Conservation (phyloP, 2,113 vertebrate species). For the Perca fluviatilis region DNA sequence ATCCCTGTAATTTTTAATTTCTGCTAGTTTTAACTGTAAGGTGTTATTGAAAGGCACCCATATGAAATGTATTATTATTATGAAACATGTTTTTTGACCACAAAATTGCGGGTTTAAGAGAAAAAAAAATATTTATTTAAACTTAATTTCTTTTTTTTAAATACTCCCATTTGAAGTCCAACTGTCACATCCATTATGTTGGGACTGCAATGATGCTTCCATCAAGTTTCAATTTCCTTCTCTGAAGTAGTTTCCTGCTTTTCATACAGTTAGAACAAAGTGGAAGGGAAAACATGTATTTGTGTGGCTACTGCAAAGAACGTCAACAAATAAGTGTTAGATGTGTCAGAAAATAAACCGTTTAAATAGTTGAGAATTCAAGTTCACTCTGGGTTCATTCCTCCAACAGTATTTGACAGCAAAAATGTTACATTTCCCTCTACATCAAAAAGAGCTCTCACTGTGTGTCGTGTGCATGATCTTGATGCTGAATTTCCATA, state of each 20-base stretch:
- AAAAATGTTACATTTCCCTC: constrained; percentile 15
- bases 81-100: too few species aligned
- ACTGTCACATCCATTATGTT: neutral
- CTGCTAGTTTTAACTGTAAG: too few species aligned
- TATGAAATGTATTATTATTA: too few species aligned
- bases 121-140: too few species aligned
- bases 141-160: too few species aligned
- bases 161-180: neutral
- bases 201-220: neutral
- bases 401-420: neutral
- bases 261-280: neutral
- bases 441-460: neutral
- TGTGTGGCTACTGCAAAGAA: neutral
- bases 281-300: neutral
- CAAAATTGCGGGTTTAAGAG: too few species aligned
- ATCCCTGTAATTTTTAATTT: neutral
- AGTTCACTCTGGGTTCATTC: neutral
- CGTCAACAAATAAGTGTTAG: neutral
- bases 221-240: neutral
- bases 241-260: neutral
- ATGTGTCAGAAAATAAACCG: neutral
- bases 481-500: neutral
- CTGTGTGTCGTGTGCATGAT: neutral
- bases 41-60: too few species aligned
- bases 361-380: neutral